Evolutionary conservation across 2,888 invertebrate species (phyloP), one percentile per base, ranked within the genome.

Genomic region (Synanthedon myopaeformis): DNA sequence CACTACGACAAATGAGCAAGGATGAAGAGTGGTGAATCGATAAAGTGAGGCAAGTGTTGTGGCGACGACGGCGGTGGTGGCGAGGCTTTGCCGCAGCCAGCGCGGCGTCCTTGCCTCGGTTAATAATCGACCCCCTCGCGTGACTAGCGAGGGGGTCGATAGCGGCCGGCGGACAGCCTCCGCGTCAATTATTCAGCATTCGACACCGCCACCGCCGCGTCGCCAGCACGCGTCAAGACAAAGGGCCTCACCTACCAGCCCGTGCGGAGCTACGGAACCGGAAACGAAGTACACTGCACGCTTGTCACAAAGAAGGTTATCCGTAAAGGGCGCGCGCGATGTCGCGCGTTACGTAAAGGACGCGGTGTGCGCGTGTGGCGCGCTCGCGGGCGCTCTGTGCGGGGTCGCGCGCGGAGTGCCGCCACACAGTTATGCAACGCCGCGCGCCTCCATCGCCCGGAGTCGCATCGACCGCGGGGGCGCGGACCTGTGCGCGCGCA

Each of bases 391-490:
- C 85, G 83, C 82, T 82, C 79, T 75, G 75, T 73, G 79, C 79
- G 79, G 80, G 73, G 70, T 83, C 85, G 85, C 87, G 85, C 86
- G 82, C 83, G 82, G 80, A 86, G 82, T 86, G 87, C 80, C 74
- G 79, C 70, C 76, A 72, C 79, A 70, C 67, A 74, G 83, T 85
- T 85, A 85, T 85, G 86, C 85, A 84, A 85, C 80, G 83, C 79
- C 81, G 82, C 82, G 80, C 35, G 82, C 79, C 76, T 13, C 13
- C 45, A 8, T 45, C 76, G 78, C 76, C 75, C 70, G 75, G 70
- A 72, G 58, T 65, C 70, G 77, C 78, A 82, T 84, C 84, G 83
- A 85, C 82, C 67, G 68, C 63, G 69, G 69, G 76, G 74, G 78
- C 72, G 76, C 72, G 50, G 67, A 56, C 41, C 57, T 57, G 51